Conservation (phyloP, 2,888 invertebrate species). For the Leptopilina drosophilae region DNA sequence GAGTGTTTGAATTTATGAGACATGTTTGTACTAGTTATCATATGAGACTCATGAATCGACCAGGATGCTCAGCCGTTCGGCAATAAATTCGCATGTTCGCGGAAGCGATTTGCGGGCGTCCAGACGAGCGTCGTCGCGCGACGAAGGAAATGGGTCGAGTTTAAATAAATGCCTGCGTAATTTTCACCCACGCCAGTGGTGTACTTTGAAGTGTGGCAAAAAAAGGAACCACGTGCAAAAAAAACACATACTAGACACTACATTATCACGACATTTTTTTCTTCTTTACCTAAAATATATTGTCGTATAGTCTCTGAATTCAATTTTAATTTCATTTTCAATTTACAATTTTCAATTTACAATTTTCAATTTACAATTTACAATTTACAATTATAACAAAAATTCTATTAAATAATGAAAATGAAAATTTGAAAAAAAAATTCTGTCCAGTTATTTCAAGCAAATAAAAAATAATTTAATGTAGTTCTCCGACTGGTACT, state of each 20-base stretch:
- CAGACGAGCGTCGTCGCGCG: conserved; percentile 46
- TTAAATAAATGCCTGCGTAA: conserved; percentile 66
- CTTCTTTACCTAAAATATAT: not conserved
- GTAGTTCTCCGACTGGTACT: no score
- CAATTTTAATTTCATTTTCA: no score
- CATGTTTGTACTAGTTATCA: conserved; percentile 12
- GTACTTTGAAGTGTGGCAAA: conserved; percentile 11
- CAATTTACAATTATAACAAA: no score
- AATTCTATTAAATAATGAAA: no score
- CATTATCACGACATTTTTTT: not conserved
- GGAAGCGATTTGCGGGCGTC: conserved; percentile 56
- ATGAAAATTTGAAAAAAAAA: no score
- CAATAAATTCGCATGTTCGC: conserved; percentile 43
- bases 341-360: no score
- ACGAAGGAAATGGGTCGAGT: conserved; percentile 64
- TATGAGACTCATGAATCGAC: conserved; percentile 11
- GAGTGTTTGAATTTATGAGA: conserved; percentile 6
- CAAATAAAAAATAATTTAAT: no score
- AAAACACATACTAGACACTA: not conserved
- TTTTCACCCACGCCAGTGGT: conserved; percentile 62
- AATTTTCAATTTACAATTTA: no score
- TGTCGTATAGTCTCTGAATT: no score
- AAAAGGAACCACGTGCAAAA: conserved; percentile 1
- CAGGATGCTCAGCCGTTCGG: conserved; percentile 25
- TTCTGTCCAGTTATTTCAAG: no score